Evolutionary conservation across 2,797 vertebrate species (phyloP).

Genomic region (Myotis vivesi): DNA sequence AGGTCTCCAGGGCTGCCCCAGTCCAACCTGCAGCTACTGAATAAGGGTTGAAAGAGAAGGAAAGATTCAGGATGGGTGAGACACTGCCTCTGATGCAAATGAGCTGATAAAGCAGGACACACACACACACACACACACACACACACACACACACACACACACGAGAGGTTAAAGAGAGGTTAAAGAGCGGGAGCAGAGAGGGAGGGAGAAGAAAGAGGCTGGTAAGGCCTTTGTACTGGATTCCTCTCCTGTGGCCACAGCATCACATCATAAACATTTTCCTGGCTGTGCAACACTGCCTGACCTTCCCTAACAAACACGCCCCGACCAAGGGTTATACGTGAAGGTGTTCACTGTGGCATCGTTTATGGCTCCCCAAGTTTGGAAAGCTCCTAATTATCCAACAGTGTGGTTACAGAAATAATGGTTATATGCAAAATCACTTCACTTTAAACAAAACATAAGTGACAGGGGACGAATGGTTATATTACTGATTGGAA

Average conservation of each 20-base stretch:
- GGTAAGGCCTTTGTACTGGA: not conserved
- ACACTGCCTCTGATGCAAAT: not conserved
- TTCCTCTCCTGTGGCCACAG: not conserved
- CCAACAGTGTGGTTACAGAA: not conserved
- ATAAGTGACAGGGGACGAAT: not conserved
- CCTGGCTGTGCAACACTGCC: not conserved
- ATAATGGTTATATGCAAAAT: not conserved
- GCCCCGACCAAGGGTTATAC: rapidly evolving
- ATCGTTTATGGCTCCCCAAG: not conserved
- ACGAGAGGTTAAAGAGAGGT: not conserved
- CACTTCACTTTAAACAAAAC: not conserved
- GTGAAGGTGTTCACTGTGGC: not conserved
- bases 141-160: not conserved
- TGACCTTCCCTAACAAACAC: not conserved
- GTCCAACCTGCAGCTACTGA: not conserved
- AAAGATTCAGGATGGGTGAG: not conserved
- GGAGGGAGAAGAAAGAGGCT: not conserved
- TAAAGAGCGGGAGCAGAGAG: not conserved
- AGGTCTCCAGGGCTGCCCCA: not conserved
- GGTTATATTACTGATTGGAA: not conserved
- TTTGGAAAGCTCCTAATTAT: not conserved
- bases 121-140: no score
- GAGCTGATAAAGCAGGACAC: not conserved
- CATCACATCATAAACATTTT: rapidly evolving
- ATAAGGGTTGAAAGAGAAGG: not conserved